These are phyloP conservation scores for Gopherus flavomarginatus DNA, from an alignment of 2,113 vertebrate species.

Conservation along the genomic window DNA sequence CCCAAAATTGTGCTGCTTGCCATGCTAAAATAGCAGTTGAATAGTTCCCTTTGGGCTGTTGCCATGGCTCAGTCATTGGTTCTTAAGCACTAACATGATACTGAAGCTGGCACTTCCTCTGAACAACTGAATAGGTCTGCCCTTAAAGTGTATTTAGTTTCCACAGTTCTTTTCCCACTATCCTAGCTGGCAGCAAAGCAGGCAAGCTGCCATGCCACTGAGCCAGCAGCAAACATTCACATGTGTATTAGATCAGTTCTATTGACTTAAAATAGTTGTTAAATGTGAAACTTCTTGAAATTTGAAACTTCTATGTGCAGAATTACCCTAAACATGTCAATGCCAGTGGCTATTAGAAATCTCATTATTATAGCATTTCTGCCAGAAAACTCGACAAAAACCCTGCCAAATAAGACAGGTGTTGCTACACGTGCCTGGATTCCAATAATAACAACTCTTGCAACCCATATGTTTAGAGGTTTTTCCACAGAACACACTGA, in stretches of 20 bases:
- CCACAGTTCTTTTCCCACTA: slow-evolving; percentile 63
- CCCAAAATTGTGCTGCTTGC: slow-evolving; percentile 4
- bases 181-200: slow-evolving; percentile 49
- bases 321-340: slow-evolving; percentile 65
- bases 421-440: slow-evolving; percentile 57
- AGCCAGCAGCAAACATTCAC: slow-evolving; percentile 30
- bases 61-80: slow-evolving; percentile 47
- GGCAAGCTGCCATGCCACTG: slow-evolving; percentile 58
- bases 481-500: slow-evolving; percentile 57
- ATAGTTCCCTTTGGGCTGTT: slow-evolving; percentile 59
- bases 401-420: slow-evolving; percentile 68
- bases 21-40: slow-evolving; percentile 53
- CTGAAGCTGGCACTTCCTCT: slow-evolving; percentile 33
- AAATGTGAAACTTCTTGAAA: slow-evolving; percentile 71
- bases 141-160: slow-evolving; percentile 56
- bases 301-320: slow-evolving; percentile 69
- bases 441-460: slow-evolving; percentile 45
- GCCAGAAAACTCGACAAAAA: slow-evolving; percentile 62
- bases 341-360: slow-evolving; percentile 43
- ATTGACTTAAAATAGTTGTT: slow-evolving; percentile 72
- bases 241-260: slow-evolving; percentile 61
- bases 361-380: slow-evolving; percentile 42
- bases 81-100: slow-evolving; percentile 57
- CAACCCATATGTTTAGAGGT: slow-evolving; percentile 21
- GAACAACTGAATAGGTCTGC: slow-evolving; percentile 43